Conservation (phyloP, 2,888 invertebrate genomes). For the Meliscaeva auricollis region DNA sequence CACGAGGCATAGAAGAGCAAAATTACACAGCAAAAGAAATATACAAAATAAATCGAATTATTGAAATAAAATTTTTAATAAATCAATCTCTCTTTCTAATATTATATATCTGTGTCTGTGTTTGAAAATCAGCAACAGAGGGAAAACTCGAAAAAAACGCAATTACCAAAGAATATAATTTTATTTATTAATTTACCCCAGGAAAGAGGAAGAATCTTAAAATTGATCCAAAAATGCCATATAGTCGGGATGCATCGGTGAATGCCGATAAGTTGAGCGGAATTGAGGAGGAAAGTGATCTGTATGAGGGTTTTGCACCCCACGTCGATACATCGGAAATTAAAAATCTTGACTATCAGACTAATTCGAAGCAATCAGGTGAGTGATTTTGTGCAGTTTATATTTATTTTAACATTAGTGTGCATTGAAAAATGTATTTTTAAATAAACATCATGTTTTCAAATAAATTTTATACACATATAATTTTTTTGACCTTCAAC, state of each 20-base stretch:
- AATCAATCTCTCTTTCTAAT: constrained; percentile 38
- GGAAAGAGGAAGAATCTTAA: constrained; percentile 17
- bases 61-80: constrained; percentile 34
- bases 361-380: constrained; percentile 82
- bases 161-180: constrained; percentile 70
- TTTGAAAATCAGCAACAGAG: constrained; percentile 15
- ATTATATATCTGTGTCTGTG: constrained; percentile 20
- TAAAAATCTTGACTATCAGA: constrained; percentile 84
- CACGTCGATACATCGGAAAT: constrained; percentile 93
- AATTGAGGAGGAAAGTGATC: constrained; percentile 90
- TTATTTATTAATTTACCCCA: constrained; percentile 7
- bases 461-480: not conserved
- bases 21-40: constrained; percentile 25
- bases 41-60: constrained; percentile 48
- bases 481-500: not conserved
- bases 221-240: constrained; percentile 81
- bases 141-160: constrained; percentile 56
- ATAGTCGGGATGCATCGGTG: constrained; percentile 82
- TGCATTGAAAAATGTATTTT: not conserved
- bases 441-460: constrained; percentile 1
- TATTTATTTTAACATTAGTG: constrained; percentile 36
- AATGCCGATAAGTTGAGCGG: constrained; percentile 89
- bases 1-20: constrained; percentile 32
- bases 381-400: constrained; percentile 69
- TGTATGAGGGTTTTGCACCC: constrained; percentile 91